These are phyloP conservation scores for Peromyscus attwateri DNA, from an alignment of 2,797 vertebrate species.

Conservation along the genomic window DNA sequence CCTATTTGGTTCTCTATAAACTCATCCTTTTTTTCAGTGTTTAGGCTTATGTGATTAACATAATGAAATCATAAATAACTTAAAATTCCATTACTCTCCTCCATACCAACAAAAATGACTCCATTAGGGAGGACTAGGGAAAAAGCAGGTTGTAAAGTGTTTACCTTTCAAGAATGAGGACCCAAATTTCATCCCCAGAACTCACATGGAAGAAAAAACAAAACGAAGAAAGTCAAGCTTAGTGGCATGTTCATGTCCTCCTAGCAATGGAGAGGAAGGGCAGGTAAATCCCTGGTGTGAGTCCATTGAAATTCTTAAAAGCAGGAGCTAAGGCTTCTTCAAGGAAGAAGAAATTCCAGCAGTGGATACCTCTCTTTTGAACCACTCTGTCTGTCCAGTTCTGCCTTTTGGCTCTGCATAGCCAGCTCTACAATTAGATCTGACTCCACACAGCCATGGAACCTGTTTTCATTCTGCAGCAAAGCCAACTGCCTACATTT, in stretches of 20 bases:
- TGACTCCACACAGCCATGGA: background rate
- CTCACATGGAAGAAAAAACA: background rate
- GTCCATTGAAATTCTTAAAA: conserved; percentile 4
- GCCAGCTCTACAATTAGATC: background rate
- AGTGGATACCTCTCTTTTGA: background rate
- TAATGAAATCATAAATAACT: background rate
- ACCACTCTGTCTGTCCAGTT: background rate
- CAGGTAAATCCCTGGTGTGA: background rate
- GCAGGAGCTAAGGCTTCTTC: background rate
- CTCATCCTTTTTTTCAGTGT: background rate
- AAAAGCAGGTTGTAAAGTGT: background rate
- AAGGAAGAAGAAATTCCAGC: conserved; percentile 32
- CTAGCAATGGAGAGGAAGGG: too few species aligned
- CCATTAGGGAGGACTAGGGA: background rate
- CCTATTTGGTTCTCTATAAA: background rate
- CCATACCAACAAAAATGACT: background rate
- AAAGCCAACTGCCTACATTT: conserved; percentile 11
- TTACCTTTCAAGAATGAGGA: background rate
- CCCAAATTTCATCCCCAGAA: background rate
- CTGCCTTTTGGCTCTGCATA: background rate
- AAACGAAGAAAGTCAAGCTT: background rate
- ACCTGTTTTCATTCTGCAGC: background rate
- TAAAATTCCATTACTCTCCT: background rate
- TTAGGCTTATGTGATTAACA: conserved; percentile 5
- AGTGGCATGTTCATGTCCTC: background rate